phyloP scores from a whole-genome alignment of 2,888 invertebrate genomes.

The Choreutis nemorana region DNA sequence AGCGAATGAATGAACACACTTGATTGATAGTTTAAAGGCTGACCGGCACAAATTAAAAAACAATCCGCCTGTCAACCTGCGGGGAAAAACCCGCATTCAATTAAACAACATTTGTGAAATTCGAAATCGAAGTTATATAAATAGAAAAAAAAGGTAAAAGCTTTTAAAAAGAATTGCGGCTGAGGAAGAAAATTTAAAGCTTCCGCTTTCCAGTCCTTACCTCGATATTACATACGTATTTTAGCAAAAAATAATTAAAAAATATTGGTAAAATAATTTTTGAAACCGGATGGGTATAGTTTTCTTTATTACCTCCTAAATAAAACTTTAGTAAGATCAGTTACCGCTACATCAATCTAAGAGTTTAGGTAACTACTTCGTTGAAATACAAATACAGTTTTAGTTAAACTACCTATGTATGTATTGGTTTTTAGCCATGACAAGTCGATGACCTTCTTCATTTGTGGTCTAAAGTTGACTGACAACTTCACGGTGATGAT shows the following conservation, averaged over 20 bases:
- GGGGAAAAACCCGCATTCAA: conserved; percentile 28
- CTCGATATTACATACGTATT: background rate
- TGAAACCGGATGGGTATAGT: too few species aligned
- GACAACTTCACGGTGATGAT: conserved; percentile 34
- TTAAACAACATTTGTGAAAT: conserved; percentile 20
- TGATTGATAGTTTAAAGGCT: conserved; percentile 50
- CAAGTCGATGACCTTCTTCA: conserved; percentile 16
- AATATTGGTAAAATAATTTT: background rate
- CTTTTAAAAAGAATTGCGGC: background rate
- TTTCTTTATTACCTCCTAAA: too few species aligned
- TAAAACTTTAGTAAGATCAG: too few species aligned
- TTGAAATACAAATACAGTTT: too few species aligned
- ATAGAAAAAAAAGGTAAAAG: background rate
- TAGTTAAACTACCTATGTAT: too few species aligned
- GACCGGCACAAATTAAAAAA: conserved; percentile 46
- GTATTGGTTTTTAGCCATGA: too few species aligned
- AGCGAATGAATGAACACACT: conserved; percentile 23
- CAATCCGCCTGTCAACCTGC: conserved; percentile 22
- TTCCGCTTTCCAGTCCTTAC: background rate
- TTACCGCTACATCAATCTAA: too few species aligned
- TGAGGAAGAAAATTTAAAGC: background rate
- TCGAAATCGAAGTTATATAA: conserved; percentile 9
- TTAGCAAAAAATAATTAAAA: background rate
- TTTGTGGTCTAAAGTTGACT: conserved; percentile 17
- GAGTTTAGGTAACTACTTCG: too few species aligned